phyloP scores from a whole-genome alignment of 1,140 invertebrate genomes.

The Drosophila rufa region DNA sequence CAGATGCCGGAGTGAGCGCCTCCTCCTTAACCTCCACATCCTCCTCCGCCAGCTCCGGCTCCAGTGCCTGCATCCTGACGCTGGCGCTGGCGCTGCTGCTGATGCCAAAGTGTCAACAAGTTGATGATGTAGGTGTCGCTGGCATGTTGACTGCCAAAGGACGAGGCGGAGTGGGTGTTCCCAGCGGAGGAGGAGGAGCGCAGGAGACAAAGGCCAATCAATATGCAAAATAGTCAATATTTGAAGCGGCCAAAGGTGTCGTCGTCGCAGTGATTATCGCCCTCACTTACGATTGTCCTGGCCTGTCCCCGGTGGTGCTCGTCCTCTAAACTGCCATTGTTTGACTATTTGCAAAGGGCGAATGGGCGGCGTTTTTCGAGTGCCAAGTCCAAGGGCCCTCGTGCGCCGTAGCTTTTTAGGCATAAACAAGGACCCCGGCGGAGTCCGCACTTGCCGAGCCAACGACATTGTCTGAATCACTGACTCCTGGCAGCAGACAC shows the following conservation, averaged over 20 bases:
- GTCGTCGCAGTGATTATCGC: slow-evolving; percentile 58
- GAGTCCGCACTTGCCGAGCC: slow-evolving; percentile 63
- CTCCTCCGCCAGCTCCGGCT: neutral
- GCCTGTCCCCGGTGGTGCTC: neutral
- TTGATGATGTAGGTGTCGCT: slow-evolving; percentile 68
- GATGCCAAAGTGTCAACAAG: slow-evolving; percentile 76
- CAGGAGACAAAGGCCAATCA: slow-evolving; percentile 62
- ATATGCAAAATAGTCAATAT: slow-evolving; percentile 78
- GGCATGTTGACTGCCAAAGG: slow-evolving; percentile 42
- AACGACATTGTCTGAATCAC: slow-evolving; percentile 65
- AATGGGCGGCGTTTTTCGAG: slow-evolving; percentile 27
- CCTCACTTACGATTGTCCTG: slow-evolving; percentile 49
- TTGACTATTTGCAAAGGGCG: slow-evolving; percentile 65
- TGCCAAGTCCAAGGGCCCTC: slow-evolving; percentile 70
- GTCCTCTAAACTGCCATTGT: slow-evolving; percentile 59
- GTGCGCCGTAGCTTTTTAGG: slow-evolving; percentile 60
- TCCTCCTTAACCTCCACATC: neutral
- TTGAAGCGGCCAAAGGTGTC: slow-evolving; percentile 54
- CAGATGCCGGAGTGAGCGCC: slow-evolving; percentile 11
- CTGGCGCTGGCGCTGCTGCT: slow-evolving; percentile 12
- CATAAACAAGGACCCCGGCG: slow-evolving; percentile 62
- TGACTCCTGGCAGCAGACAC: slow-evolving; percentile 52
- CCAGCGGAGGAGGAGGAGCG: neutral
- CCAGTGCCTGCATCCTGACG: neutral
- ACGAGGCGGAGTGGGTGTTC: neutral